Conservation (phyloP, 1,140 invertebrate genomes). For the Drosophila oshimai region DNA sequence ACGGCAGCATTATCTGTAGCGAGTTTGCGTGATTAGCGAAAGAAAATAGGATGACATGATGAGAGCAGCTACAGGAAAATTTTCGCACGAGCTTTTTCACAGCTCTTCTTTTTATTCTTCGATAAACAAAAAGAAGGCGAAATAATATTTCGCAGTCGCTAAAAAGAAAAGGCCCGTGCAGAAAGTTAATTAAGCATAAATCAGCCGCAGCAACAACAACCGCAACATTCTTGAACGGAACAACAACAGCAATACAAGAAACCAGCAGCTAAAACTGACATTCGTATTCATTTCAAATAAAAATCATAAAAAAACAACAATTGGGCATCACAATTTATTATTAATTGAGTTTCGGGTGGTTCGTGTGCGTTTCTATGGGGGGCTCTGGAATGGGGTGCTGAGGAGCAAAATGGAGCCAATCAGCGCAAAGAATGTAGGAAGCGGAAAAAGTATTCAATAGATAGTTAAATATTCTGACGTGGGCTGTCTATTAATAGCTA, state of each 20-base stretch:
- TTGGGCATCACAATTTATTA: slow-evolving; percentile 25
- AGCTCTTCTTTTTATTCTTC: neutral
- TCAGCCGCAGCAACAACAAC: slow-evolving; percentile 42
- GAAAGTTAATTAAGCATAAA: slow-evolving; percentile 48
- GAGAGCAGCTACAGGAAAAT: neutral
- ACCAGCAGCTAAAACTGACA: slow-evolving; percentile 69
- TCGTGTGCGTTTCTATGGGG: neutral
- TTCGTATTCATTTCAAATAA: slow-evolving; percentile 82
- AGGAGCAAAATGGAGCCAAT: too few species aligned
- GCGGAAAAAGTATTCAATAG: neutral
- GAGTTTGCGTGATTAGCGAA: slow-evolving; percentile 23
- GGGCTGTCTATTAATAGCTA: neutral
- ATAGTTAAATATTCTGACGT: neutral
- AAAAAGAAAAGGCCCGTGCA: slow-evolving; percentile 33
- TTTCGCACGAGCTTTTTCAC: slow-evolving; percentile 23
- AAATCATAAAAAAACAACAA: slow-evolving; percentile 60
- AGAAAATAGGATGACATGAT: neutral
- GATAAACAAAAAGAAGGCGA: slow-evolving; percentile 9
- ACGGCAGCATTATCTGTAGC: slow-evolving; percentile 21
- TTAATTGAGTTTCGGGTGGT: slow-evolving; percentile 46
- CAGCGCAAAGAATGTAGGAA: neutral
- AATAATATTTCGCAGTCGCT: slow-evolving; percentile 8
- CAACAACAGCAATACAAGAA: slow-evolving; percentile 46
- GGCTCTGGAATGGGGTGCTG: neutral
- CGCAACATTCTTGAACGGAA: slow-evolving; percentile 44